These are phyloP conservation scores for Melinaea marsaeus DNA, from an alignment of 2,888 invertebrate genomes.

Conservation along the genomic window DNA sequence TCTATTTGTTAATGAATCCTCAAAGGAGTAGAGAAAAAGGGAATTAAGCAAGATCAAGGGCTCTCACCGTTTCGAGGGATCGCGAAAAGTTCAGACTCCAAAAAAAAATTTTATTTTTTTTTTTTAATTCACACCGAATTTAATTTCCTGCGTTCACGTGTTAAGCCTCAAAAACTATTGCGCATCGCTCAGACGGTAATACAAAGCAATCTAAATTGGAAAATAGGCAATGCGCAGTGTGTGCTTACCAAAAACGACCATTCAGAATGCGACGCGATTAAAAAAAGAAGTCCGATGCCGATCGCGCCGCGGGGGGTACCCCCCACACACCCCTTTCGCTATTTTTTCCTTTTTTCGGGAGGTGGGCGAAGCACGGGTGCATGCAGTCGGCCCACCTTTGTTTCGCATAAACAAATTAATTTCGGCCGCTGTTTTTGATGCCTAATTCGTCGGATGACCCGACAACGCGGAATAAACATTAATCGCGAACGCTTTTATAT, in stretches of 20 bases:
- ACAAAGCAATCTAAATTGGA: slow-evolving; percentile 79
- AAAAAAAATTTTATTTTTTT: slow-evolving; percentile 8
- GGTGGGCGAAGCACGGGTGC: slow-evolving; percentile 73
- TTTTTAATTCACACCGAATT: slow-evolving; percentile 57
- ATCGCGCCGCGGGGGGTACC: slow-evolving; percentile 69
- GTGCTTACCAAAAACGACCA: slow-evolving; percentile 78
- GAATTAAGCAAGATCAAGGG: slow-evolving; percentile 28
- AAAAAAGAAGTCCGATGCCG: slow-evolving; percentile 78
- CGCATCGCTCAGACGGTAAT: slow-evolving; percentile 76
- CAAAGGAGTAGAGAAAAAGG: slow-evolving; percentile 24
- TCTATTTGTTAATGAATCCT: slow-evolving; percentile 5
- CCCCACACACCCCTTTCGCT: slow-evolving; percentile 55
- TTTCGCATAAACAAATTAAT: slow-evolving; percentile 79
- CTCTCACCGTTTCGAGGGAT: slow-evolving; percentile 21
- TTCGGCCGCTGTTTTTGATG: slow-evolving; percentile 76
- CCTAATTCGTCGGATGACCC: slow-evolving; percentile 69
- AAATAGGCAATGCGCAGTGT: slow-evolving; percentile 78
- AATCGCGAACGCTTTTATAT: slow-evolving; percentile 25
- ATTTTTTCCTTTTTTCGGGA: slow-evolving; percentile 70
- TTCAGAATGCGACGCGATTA: slow-evolving; percentile 76
- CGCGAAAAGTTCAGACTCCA: slow-evolving; percentile 21
- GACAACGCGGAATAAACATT: slow-evolving; percentile 33
- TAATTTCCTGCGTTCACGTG: slow-evolving; percentile 71
- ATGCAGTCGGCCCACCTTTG: slow-evolving; percentile 76
- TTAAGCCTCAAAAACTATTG: slow-evolving; percentile 75